Conservation (phyloP, 2,888 invertebrate genomes). For the Phorcus lineatus region DNA sequence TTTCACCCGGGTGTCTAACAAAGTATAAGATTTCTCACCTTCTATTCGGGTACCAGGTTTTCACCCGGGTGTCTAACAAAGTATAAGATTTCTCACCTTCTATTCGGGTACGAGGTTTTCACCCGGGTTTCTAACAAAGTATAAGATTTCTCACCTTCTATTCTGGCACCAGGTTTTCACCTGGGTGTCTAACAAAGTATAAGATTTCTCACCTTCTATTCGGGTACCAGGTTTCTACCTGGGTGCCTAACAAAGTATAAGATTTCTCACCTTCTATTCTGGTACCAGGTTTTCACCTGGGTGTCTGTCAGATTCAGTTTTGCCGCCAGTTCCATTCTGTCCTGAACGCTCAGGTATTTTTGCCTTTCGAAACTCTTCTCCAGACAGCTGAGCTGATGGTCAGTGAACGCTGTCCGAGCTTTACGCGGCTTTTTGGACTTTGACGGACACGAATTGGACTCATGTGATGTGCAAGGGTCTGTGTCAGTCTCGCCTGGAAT, state of each 20-base stretch:
- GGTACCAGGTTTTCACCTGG: slow-evolving; percentile 99
- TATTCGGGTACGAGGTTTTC: slow-evolving; percentile 99
- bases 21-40: too few species aligned
- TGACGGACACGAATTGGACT: neutral
- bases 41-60: too few species aligned
- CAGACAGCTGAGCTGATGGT: slow-evolving; percentile 92
- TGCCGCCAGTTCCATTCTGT: slow-evolving; percentile 97
- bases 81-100: slow-evolving; percentile 80
- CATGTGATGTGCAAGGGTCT: too few species aligned
- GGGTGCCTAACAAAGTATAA: slow-evolving; percentile 72
- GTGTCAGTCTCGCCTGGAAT: too few species aligned
- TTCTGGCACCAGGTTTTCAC: slow-evolving; percentile 8
- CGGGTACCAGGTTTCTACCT: too few species aligned
- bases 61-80: too few species aligned
- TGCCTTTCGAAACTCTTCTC: slow-evolving; percentile 97
- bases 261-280: slow-evolving; percentile 87
- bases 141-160: neutral
- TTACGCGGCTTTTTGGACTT: slow-evolving; percentile 91
- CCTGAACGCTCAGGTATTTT: slow-evolving; percentile 86
- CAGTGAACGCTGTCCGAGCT: slow-evolving; percentile 97
- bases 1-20: neutral
- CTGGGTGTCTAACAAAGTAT: neutral
- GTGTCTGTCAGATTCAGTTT: slow-evolving; percentile 95
- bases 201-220: too few species aligned
- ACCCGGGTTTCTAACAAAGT: slow-evolving; percentile 78